Evolutionary conservation across 2,113 vertebrate species (phyloP).

Genomic region (Nycticryphes semicollaris): DNA sequence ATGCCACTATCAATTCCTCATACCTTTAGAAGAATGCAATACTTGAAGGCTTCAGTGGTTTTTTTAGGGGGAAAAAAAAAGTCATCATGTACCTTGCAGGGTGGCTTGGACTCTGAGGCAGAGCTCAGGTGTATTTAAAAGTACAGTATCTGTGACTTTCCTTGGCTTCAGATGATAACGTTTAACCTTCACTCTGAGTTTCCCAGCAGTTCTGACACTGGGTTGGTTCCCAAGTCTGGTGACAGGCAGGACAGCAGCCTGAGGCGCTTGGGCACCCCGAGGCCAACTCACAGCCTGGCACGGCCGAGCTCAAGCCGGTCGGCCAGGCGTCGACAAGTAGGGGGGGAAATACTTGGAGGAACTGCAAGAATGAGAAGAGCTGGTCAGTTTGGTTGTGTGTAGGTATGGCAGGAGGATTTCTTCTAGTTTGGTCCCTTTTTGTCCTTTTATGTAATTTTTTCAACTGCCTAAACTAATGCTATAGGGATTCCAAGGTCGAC

Average conservation of each 20-base stretch:
- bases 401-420: neutral
- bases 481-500: neutral
- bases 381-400: neutral
- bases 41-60: neutral
- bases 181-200: neutral
- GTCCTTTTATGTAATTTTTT: neutral
- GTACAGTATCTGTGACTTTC: neutral
- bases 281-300: fast-evolving
- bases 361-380: neutral
- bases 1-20: fast-evolving
- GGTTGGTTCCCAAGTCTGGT: neutral
- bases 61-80: neutral
- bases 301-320: neutral
- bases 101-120: neutral
- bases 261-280: too few relatives aligned
- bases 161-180: neutral
- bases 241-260: neutral
- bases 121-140: neutral
- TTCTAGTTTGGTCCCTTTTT: neutral
- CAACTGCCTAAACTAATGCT: neutral
- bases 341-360: neutral
- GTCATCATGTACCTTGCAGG: fast-evolving
- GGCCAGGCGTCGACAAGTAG: fast-evolving
- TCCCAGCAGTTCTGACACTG: neutral
- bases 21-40: neutral